A percentile compares a stretch with the other conserved stretches of the same genome.
Evolutionary conservation across 2,888 invertebrate genomes (phyloP).

Genomic region (Hypsopygia costalis): DNA sequence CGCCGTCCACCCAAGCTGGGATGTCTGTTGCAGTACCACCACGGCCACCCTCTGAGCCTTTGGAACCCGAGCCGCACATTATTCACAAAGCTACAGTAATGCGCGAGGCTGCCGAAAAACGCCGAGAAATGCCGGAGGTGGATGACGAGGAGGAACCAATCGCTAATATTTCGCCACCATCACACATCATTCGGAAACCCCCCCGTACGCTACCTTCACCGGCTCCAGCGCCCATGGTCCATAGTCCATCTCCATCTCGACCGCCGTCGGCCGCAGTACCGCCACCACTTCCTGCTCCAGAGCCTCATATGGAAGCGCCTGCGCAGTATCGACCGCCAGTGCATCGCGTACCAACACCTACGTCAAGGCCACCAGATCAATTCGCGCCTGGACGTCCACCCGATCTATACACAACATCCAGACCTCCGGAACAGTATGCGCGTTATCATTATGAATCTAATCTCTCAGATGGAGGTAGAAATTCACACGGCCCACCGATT

Average conservation of each 20-base stretch:
- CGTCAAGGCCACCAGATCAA: conserved; percentile 55
- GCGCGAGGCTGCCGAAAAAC: conserved; percentile 74
- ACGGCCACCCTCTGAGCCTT: conserved; percentile 68
- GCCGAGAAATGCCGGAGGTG: conserved; percentile 63
- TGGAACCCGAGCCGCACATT: conserved; percentile 77
- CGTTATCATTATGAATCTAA: conserved; percentile 61
- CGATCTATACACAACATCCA: conserved; percentile 59
- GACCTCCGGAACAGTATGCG: conserved; percentile 58
- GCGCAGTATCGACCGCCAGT: conserved; percentile 45
- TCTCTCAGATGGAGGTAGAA: conserved; percentile 47
- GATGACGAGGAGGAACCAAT: conserved; percentile 66
- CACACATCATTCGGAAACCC: conserved; percentile 73
- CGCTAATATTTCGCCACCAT: conserved; percentile 67
- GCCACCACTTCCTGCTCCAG: conserved; percentile 34
- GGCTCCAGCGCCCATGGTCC: conserved; percentile 54
- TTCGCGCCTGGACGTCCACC: conserved; percentile 59
- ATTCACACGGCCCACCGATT: conserved; percentile 43
- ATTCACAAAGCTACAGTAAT: conserved; percentile 77
- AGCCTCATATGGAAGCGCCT: conserved; percentile 46
- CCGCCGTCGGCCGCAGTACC: conserved; percentile 49
- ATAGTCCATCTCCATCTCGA: conserved; percentile 61
- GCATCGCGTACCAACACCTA: conserved; percentile 58
- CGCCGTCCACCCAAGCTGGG: conserved; percentile 40
- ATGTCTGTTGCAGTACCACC: conserved; percentile 55
- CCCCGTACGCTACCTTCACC: conserved; percentile 62